Evolutionary conservation across 2,888 invertebrate species (phyloP), one percentile per base, ranked within the genome.

Genomic region (Phalera bucephala): DNA sequence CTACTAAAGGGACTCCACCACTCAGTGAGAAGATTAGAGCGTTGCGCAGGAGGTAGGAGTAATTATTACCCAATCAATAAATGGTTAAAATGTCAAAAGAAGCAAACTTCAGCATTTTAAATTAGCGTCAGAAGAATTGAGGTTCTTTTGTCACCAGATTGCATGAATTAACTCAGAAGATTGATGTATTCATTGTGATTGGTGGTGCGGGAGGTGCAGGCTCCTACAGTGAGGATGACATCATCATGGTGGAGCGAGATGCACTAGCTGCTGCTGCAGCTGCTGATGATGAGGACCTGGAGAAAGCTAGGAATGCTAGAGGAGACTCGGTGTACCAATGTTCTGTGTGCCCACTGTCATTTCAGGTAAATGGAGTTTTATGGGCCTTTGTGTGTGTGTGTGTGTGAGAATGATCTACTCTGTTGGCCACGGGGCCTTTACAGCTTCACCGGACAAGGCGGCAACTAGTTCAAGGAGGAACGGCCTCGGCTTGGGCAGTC

Each of bases 121-220:
- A n/a, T n/a, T n/a, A n/a, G n/a, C n/a, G n/a, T n/a, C n/a, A n/a
- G n/a, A n/a, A n/a, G n/a, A n/a, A n/a, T n/a, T n/a, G n/a, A n/a
- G n/a, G n/a, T n/a, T n/a, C n/a, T n/a, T n/a, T n/a, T n/a, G n/a
- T n/a, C n/a, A n/a, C n/a, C 44, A 72, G 79, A 27, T 52, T 88
- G 4, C 79, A 85, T 31, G 86, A 87, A 47, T 52, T 88, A 20
- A 87, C 88, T 0, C 84, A 87, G 60, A 86, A 86, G 58, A 85
- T 89, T 12, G 87, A 88, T 36, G 88, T 89, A 11, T 88, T 86
- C 52, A 87, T 88, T 20, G 88, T 88, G 14, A 87, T 88, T 23
- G 87, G 86, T 0, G 80, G 79, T 0, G 77, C 72, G 0, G 80
- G 74, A 1, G 66, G 68, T 0, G 72, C 67, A 0, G 80, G 80